Conservation (phyloP, 1,140 invertebrate genomes). For the Eubasilissa regina region DNA sequence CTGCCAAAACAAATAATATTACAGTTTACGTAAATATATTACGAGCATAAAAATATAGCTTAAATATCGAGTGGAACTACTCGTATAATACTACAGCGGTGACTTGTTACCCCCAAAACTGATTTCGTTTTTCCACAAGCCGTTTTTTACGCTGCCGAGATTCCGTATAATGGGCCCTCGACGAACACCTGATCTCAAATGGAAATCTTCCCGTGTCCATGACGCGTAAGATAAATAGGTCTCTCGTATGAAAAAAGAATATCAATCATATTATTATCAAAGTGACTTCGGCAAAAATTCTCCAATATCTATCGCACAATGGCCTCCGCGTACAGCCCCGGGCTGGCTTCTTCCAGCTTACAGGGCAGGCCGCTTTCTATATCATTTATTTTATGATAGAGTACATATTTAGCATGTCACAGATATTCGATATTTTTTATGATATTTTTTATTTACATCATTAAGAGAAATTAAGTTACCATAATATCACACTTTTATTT, state of each 20-base stretch:
- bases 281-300: slow-evolving; percentile 60
- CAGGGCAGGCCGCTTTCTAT: slow-evolving; percentile 7
- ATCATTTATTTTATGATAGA: too few species aligned
- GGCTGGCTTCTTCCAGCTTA: not conserved
- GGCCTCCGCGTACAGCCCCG: slow-evolving; percentile 36
- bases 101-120: not conserved
- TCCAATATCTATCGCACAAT: slow-evolving; percentile 60
- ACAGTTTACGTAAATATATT: too few species aligned
- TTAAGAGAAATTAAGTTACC: too few species aligned
- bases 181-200: slow-evolving; percentile 60
- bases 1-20: too few species aligned
- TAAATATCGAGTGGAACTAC: too few species aligned
- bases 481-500: too few species aligned
- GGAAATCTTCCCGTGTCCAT: slow-evolving; percentile 58
- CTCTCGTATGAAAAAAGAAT: slow-evolving; percentile 57
- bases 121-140: not conserved
- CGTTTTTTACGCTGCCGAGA: slow-evolving; percentile 15
- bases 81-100: too few species aligned
- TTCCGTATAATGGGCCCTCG: slow-evolving; percentile 37
- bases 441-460: too few species aligned
- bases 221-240: slow-evolving; percentile 60
- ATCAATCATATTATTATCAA: slow-evolving; percentile 62
- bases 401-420: too few species aligned
- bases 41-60: too few species aligned
- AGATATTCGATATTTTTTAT: too few species aligned